These are phyloP conservation scores for Coptodon bakossiorum DNA, from an alignment of 2,113 vertebrate species.

Conservation along the genomic window DNA sequence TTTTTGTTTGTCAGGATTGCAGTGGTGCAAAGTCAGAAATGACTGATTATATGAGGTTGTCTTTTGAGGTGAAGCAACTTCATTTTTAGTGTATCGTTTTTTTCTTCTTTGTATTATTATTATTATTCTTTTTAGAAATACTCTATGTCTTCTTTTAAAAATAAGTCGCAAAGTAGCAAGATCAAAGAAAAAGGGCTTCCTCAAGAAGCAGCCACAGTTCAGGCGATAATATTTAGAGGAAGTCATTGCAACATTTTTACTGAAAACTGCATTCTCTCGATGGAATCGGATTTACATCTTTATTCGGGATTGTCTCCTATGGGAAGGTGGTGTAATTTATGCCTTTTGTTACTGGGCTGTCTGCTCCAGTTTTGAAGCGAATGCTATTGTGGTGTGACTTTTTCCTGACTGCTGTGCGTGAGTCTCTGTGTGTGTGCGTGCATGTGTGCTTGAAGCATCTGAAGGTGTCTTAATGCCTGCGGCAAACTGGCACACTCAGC, in stretches of 20 bases:
- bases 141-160: background rate
- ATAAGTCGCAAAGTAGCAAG: background rate
- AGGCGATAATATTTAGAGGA: background rate
- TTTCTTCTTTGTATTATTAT: background rate
- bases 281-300: constrained; percentile 42
- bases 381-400: constrained; percentile 33
- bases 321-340: constrained; percentile 52
- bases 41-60: constrained; percentile 3
- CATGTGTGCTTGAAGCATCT: constrained; percentile 22
- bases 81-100: background rate
- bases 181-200: background rate
- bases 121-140: background rate
- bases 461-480: constrained; percentile 65
- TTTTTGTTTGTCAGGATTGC: background rate
- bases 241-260: background rate
- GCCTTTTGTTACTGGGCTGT: constrained; percentile 40
- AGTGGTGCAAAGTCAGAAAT: background rate
- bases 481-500: constrained; percentile 72
- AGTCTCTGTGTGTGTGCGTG: constrained; percentile 22
- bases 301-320: constrained; percentile 16
- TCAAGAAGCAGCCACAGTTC: background rate
- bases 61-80: background rate
- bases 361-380: constrained; percentile 48
- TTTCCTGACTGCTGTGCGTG: background rate
- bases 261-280: constrained; percentile 6